A percentile compares a stretch with the other conserved stretches of the same genome.
Conservation (phyloP, 2,113 vertebrate genomes). For the Nycticebus coucang region DNA sequence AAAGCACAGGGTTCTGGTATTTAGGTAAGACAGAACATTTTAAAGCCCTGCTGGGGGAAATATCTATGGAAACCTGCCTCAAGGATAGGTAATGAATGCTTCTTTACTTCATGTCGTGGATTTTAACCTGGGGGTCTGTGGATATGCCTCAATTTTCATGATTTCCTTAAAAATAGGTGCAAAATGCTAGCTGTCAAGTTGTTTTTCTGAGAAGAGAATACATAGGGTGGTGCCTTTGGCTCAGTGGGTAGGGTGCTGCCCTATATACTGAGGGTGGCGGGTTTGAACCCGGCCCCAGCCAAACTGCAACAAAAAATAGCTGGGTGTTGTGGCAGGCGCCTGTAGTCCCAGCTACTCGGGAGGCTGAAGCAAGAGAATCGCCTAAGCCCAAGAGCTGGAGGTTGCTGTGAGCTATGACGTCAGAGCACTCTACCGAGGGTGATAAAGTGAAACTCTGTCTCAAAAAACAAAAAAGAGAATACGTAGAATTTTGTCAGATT, state of each 20-base stretch:
- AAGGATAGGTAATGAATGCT: not conserved
- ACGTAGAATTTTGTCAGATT: not conserved
- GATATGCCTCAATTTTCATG: not conserved
- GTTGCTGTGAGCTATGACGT: too few species aligned
- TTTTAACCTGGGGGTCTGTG: not conserved
- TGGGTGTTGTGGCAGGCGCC: too few species aligned
- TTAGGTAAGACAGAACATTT: not conserved
- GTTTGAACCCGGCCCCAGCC: too few species aligned
- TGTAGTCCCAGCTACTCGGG: too few species aligned
- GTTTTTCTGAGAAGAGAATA: not conserved
- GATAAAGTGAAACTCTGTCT: too few species aligned
- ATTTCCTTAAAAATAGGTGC: not conserved
- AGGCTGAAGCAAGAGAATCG: too few species aligned
- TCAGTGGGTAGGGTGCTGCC: too few species aligned
- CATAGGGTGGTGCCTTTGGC: not conserved
- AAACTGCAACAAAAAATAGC: too few species aligned
- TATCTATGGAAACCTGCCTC: not conserved
- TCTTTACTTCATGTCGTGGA: not conserved
- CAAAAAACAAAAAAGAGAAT: not conserved
- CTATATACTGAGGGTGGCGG: too few species aligned
- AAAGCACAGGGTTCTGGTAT: not conserved
- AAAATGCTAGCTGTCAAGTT: not conserved
- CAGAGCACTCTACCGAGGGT: too few species aligned
- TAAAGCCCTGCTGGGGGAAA: not conserved
- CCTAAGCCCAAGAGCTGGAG: too few species aligned